Conservation (phyloP, 2,113 vertebrate species). For the Dasyornis broadbenti region DNA sequence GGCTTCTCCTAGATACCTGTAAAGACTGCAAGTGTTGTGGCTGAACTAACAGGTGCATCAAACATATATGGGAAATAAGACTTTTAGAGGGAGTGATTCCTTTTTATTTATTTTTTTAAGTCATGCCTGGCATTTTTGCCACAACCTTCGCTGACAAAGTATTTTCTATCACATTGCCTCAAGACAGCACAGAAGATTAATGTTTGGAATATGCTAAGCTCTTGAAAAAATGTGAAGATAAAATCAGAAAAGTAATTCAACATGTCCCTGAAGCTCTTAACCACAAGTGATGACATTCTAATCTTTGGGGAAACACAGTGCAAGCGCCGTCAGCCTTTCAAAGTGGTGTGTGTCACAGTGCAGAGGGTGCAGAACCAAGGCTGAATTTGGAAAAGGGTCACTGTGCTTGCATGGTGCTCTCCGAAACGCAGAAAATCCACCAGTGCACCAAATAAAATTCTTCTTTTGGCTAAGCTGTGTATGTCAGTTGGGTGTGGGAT, state of each 20-base stretch:
- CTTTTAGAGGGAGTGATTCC: neutral
- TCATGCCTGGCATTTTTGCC: constrained; percentile 39
- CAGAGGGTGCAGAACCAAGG: neutral
- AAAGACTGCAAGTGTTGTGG: neutral
- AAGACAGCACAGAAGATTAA: constrained; percentile 63
- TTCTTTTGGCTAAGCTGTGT: neutral
- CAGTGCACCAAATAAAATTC: neutral
- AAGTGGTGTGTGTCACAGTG: neutral
- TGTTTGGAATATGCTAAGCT: constrained; percentile 64
- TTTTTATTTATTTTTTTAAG: neutral
- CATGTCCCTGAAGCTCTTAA: constrained; percentile 35
- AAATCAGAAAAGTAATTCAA: constrained; percentile 65
- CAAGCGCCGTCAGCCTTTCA: neutral
- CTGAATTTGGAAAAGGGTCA: neutral
- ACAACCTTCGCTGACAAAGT: constrained; percentile 55
- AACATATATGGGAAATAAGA: neutral
- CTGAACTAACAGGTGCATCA: constrained; percentile 16
- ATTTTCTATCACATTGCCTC: constrained; percentile 47
- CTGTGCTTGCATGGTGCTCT: neutral
- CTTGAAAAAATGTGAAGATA: constrained; percentile 61
- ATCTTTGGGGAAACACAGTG: constrained; percentile 43
- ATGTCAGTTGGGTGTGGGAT: neutral
- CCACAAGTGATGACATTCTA: constrained; percentile 46
- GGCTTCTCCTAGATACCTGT: neutral
- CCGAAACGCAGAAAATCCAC: neutral